Base-by-base conservation (phyloP, 2,888 invertebrate genomes). In the Diogma glabrata region DNA sequence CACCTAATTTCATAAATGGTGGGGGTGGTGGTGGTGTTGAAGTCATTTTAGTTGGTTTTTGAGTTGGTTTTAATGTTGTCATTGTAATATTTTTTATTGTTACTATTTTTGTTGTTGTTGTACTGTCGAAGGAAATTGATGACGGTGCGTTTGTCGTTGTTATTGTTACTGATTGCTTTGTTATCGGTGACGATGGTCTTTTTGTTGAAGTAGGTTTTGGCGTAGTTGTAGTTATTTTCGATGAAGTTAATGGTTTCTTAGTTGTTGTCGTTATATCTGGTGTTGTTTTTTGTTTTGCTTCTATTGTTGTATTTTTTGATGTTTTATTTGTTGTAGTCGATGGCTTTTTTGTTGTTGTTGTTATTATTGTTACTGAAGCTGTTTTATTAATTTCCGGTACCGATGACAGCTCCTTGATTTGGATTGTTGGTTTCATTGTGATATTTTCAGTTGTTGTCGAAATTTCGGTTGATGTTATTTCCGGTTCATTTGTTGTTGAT, bases 391-490 rank as follows among this genome's bases (percentile, higher is more conserved):
- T n/a, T n/a, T n/a, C n/a, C n/a, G n/a, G n/a, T n/a, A n/a, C n/a
- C n/a, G n/a, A n/a, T n/a, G n/a, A n/a, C n/a, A n/a, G n/a, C n/a
- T n/a, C n/a, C n/a, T n/a, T n/a, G n/a, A n/a, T n/a, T n/a, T n/a
- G 19, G 5, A 58, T 58, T 17, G 55, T 59, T 12, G 51, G 46
- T 1, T 50, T 20, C 10, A 47, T 38, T 19, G 38, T 51, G 5
- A 52, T 43, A 16, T n/a, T 50, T 49, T 38, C 17, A 12, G 20
- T 47, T 7, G 46, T 10, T 47, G 8, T 28, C 38, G 10, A 52
- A 51, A 14, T 55, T 16, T 54, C 52, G 12, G 56, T 51, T 4
- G 51, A 19, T 9, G 22, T 43, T 4, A 14, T n/a, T 14, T 43
- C 1, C 55, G 57, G 51, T 9, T 53, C 45, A 14, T 10, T 50